These are phyloP conservation scores for Synergus umbraculus DNA, from an alignment of 2,888 invertebrate species.

Conservation along the genomic window DNA sequence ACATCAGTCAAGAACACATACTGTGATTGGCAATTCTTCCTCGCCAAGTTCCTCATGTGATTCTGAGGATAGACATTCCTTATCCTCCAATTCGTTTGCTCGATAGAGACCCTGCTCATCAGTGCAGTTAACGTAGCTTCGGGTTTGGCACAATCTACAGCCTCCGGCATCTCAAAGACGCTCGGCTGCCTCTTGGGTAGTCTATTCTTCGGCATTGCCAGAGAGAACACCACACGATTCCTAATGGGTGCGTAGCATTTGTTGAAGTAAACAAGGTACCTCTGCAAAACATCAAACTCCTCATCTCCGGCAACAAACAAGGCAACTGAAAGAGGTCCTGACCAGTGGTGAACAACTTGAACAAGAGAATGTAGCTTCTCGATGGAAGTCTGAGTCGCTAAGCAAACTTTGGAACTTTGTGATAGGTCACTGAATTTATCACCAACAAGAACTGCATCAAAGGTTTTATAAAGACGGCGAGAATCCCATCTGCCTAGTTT, in stretches of 20 bases:
- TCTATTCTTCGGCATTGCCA: conserved; percentile 84
- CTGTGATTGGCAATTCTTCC: conserved; percentile 89
- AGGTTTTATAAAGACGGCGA: conserved; percentile 84
- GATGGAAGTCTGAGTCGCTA: conserved; percentile 92
- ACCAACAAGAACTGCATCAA: conserved; percentile 86
- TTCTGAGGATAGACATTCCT: conserved; percentile 93
- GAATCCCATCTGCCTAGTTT: conserved; percentile 87
- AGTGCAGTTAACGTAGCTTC: conserved; percentile 82
- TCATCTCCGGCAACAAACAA: conserved; percentile 88
- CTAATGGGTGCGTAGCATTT: conserved; percentile 86
- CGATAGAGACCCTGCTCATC: conserved; percentile 81
- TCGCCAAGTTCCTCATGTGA: conserved; percentile 90
- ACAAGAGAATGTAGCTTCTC: conserved; percentile 89
- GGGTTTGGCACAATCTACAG: conserved; percentile 83
- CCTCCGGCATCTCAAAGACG: conserved; percentile 64
- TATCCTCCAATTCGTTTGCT: conserved; percentile 85
- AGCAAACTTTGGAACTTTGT: conserved; percentile 82
- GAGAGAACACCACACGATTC: conserved; percentile 87
- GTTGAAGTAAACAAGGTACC: conserved; percentile 87
- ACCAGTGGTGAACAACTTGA: conserved; percentile 90
- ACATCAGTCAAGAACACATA: conserved; percentile 92
- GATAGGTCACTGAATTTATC: conserved; percentile 82
- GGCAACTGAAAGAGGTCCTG: conserved; percentile 90
- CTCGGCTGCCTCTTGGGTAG: conserved; percentile 73
- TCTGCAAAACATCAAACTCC: conserved; percentile 85